Conservation (phyloP, 2,113 vertebrate species). For the Leptodactylus fuscus region DNA sequence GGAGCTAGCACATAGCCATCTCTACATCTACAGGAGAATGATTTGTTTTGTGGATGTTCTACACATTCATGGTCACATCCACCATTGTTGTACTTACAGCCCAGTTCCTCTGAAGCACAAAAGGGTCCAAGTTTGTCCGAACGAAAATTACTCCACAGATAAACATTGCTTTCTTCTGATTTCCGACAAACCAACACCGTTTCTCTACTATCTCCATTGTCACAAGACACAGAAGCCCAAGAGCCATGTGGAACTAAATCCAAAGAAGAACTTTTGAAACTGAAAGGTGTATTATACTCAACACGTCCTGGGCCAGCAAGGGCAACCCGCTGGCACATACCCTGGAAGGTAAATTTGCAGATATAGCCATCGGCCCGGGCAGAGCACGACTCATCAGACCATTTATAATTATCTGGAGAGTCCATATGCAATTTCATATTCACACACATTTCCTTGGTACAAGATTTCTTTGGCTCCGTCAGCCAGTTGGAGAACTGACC, state of each 20-base stretch:
- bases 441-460: slow-evolving; percentile 70
- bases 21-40: slow-evolving; percentile 69
- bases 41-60: neutral
- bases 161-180: slow-evolving; percentile 8
- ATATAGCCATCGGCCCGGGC: slow-evolving; percentile 64
- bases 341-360: slow-evolving; percentile 79
- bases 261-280: slow-evolving; percentile 64
- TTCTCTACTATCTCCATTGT: accelerated
- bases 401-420: slow-evolving; percentile 55
- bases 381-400: slow-evolving; percentile 64
- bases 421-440: slow-evolving; percentile 1
- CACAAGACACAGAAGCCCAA: slow-evolving; percentile 65
- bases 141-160: slow-evolving; percentile 65
- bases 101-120: slow-evolving; percentile 62
- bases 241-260: slow-evolving; percentile 72
- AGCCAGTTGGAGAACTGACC: slow-evolving; percentile 70
- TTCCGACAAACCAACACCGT: slow-evolving; percentile 67
- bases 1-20: slow-evolving; percentile 68
- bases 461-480: slow-evolving; percentile 65
- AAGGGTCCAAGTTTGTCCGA: slow-evolving; percentile 61
- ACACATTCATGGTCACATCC: slow-evolving; percentile 77
- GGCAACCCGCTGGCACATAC: slow-evolving; percentile 72
- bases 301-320: slow-evolving; percentile 69
- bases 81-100: slow-evolving; percentile 69
- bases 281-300: slow-evolving; percentile 72